phyloP scores from a whole-genome alignment of 2,888 invertebrate genomes.

The Cephonodes hylas region DNA sequence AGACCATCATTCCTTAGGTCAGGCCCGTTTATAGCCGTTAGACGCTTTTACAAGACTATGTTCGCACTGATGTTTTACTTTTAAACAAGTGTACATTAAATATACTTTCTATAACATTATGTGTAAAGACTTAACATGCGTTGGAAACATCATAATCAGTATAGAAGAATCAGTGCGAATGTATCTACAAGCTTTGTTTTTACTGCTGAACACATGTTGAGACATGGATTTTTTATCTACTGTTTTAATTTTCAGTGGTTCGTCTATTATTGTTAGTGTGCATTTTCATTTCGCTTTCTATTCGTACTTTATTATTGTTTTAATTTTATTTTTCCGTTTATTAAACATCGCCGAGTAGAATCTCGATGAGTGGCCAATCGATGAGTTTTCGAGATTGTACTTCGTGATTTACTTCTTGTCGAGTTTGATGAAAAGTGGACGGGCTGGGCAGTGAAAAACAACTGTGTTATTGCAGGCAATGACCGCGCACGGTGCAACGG shows the following conservation, averaged over 20 bases:
- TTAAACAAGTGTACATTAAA: too few species aligned
- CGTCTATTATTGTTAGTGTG: slow-evolving; percentile 37
- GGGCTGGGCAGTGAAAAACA: not conserved
- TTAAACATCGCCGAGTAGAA: not conserved
- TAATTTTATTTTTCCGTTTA: slow-evolving; percentile 18
- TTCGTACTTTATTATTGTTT: slow-evolving; percentile 27
- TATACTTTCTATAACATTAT: too few species aligned
- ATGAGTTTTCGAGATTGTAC: not conserved
- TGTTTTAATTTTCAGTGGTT: slow-evolving; percentile 8
- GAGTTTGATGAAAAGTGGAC: not conserved
- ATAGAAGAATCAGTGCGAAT: not conserved
- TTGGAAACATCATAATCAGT: too few species aligned
- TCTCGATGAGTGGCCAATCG: not conserved
- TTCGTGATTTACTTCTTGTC: not conserved
- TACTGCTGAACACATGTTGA: slow-evolving; percentile 54
- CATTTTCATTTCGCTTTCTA: slow-evolving; percentile 34
- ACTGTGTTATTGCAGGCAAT: slow-evolving; percentile 57
- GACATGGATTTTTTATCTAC: slow-evolving; percentile 48
- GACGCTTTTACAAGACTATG: slow-evolving; percentile 43
- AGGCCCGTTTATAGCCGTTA: slow-evolving; percentile 61
- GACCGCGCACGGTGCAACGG: slow-evolving; percentile 69
- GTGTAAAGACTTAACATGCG: too few species aligned
- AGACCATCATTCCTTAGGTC: slow-evolving; percentile 78
- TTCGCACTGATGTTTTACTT: slow-evolving; percentile 14
- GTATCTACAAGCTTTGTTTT: slow-evolving; percentile 41